Conservation (phyloP, 2,113 vertebrate genomes). For the Onychostruthus taczanowskii region DNA sequence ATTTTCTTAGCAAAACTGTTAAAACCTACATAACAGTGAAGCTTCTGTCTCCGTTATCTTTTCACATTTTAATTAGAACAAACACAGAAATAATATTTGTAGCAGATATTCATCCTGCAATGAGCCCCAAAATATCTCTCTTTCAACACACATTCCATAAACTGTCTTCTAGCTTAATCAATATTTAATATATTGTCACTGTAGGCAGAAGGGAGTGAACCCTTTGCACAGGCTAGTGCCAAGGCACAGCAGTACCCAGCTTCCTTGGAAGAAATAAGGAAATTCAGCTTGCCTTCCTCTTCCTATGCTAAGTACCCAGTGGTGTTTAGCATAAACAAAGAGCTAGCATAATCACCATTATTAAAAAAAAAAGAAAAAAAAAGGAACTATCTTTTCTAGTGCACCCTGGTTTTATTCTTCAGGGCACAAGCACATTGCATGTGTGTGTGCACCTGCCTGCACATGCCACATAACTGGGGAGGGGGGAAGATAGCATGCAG, state of each 20-base stretch:
- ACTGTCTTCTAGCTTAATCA: background rate
- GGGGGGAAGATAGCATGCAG: slow-evolving; percentile 23
- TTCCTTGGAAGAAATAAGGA: background rate
- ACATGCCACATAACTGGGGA: background rate
- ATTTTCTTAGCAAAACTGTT: no score
- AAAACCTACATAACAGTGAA: no score
- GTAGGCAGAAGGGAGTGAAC: background rate
- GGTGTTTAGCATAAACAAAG: background rate
- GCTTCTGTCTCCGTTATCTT: no score
- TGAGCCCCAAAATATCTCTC: background rate
- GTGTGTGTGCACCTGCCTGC: background rate
- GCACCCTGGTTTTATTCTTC: slow-evolving; percentile 7
- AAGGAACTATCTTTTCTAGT: background rate
- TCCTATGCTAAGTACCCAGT: background rate
- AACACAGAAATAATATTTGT: background rate
- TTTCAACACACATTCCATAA: background rate
- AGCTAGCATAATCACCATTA: background rate
- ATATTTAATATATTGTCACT: background rate
- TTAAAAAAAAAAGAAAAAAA: background rate
- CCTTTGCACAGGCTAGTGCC: background rate
- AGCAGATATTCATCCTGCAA: background rate
- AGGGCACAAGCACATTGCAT: background rate
- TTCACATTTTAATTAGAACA: background rate
- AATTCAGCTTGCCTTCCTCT: background rate
- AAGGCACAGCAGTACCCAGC: background rate